phyloP scores from a whole-genome alignment of 2,113 vertebrate genomes.

The Campylomormyrus tamandua region DNA sequence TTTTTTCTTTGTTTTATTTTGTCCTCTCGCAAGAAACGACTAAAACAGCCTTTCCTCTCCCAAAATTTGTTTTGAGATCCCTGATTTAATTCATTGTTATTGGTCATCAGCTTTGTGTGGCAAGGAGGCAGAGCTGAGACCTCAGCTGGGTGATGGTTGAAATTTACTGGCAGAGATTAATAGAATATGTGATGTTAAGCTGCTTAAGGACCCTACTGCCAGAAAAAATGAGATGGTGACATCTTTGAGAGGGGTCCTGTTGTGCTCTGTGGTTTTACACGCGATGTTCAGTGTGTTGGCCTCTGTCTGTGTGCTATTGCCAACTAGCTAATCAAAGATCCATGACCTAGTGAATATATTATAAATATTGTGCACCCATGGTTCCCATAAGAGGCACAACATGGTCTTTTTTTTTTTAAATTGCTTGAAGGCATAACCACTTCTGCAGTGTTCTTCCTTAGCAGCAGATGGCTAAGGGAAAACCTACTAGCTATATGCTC shows the following conservation, averaged over 20 bases:
- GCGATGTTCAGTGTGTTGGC: neutral
- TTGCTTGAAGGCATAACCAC: neutral
- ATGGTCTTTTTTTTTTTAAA: neutral
- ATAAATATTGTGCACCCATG: neutral
- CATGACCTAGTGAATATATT: neutral
- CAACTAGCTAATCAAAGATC: neutral
- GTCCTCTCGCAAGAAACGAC: neutral
- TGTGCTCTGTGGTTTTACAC: neutral
- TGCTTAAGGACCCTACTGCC: neutral
- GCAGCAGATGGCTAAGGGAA: neutral
- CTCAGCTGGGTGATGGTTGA: neutral
- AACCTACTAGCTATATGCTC: neutral
- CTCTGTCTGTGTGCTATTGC: neutral
- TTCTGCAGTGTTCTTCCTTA: neutral
- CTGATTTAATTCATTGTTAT: neutral
- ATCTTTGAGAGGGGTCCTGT: neutral
- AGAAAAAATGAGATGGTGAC: neutral
- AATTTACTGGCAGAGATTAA: neutral
- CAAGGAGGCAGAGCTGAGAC: neutral
- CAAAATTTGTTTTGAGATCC: slow-evolving; percentile 1
- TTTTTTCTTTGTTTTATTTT: no score
- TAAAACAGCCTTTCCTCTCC: neutral
- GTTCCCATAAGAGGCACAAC: neutral
- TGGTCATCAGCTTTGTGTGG: neutral
- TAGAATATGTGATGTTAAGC: neutral